These are phyloP conservation scores for Leptobrachium leishanense DNA, from an alignment of 2,113 vertebrate genomes.

Conservation along the genomic window DNA sequence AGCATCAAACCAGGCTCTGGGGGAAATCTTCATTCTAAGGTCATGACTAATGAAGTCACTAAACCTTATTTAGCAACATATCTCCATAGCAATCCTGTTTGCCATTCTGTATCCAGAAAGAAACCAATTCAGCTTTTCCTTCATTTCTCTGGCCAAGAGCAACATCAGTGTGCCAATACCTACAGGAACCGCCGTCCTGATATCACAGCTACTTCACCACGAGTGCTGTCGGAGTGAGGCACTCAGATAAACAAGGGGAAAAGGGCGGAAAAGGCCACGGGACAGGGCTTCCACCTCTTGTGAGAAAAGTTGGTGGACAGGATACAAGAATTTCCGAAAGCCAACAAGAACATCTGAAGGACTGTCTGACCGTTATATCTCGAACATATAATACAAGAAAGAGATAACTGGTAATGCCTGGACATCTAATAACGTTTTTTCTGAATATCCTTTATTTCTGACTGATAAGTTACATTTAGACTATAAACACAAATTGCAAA, in stretches of 20 bases:
- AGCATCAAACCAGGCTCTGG: conserved; percentile 22
- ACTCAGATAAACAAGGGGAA: background rate
- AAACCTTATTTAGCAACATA: conserved; percentile 31
- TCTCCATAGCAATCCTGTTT: conserved; percentile 38
- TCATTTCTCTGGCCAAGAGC: conserved; percentile 22
- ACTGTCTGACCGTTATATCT: no score
- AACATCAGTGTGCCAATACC: conserved; percentile 30
- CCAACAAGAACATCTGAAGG: no score
- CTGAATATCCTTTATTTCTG: no score
- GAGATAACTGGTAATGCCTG: no score
- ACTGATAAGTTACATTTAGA: no score
- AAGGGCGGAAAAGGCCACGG: background rate
- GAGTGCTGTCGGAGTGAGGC: background rate
- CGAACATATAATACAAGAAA: no score
- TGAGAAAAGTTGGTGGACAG: no score
- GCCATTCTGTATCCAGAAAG: conserved; percentile 28
- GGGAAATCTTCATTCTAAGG: conserved; percentile 27
- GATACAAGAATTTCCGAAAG: no score
- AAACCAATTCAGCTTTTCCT: conserved; percentile 30
- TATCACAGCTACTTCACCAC: conserved; percentile 22
- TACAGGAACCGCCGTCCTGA: conserved; percentile 9
- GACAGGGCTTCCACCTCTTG: background rate
- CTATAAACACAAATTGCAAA: no score
- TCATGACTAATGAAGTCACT: conserved; percentile 21
- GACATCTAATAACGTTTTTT: no score